Percentiles rank a stretch among this genome's conserved stretches.
Evolutionary conservation across 2,797 vertebrate species (phyloP).

Genomic region (Gymnodraco acuticeps): DNA sequence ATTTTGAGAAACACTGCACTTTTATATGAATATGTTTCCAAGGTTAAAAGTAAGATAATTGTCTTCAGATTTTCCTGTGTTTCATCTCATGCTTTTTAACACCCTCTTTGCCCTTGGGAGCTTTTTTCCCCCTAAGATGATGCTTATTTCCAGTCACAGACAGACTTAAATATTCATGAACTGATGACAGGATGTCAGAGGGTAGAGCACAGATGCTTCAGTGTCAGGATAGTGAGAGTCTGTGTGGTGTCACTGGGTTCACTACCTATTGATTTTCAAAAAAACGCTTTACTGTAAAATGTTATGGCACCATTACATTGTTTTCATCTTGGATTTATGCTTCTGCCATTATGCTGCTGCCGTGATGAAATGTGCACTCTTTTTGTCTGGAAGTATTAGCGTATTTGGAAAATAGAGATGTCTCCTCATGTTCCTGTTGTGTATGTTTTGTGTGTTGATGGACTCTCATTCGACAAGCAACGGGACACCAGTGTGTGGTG

Average conservation of each 20-base stretch:
- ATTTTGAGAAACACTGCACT: not conserved
- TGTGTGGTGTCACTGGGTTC: constrained; percentile 14
- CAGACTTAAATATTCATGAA: constrained; percentile 53
- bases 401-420: not conserved
- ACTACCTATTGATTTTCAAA: constrained; percentile 27
- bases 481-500: not conserved
- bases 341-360: not conserved
- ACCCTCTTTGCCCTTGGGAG: not conserved
- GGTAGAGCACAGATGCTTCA: constrained; percentile 27
- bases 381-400: not conserved
- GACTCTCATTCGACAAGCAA: constrained; percentile 17
- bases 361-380: not conserved
- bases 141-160: constrained; percentile 27
- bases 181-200: constrained; percentile 17
- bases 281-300: constrained; percentile 13
- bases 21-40: not conserved
- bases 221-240: constrained; percentile 6
- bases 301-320: not conserved
- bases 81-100: not conserved
- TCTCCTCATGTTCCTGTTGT: constrained; percentile 25
- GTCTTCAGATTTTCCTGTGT: not conserved
- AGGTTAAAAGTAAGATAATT: not conserved
- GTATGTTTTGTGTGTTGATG: constrained; percentile 1
- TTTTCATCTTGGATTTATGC: not conserved
- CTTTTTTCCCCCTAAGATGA: constrained; percentile 1